These are phyloP conservation scores for Diphyllodes magnificus DNA, from an alignment of 2,113 vertebrate genomes.

Conservation along the genomic window DNA sequence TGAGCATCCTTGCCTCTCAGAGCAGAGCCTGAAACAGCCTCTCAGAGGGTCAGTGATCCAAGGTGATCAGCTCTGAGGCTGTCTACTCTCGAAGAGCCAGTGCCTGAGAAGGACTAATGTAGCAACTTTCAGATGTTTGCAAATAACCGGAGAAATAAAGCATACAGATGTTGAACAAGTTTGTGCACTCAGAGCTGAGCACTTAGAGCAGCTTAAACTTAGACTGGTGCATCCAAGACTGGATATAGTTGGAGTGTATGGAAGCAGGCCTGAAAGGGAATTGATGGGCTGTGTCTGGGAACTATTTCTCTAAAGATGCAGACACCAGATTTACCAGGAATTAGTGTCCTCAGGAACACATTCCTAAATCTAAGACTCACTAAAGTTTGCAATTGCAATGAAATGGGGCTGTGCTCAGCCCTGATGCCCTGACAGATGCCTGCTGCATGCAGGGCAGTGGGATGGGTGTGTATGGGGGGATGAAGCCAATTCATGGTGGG, in stretches of 20 bases:
- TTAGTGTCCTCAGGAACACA: not conserved
- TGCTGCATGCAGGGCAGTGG: not conserved
- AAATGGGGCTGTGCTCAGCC: not conserved
- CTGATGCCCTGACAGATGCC: not conserved
- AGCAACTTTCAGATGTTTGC: not conserved
- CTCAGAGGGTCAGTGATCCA: not conserved
- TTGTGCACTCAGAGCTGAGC: not conserved
- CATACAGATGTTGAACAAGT: not conserved
- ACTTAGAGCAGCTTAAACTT: not conserved
- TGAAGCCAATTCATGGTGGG: fast-evolving
- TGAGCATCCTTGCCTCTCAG: fast-evolving
- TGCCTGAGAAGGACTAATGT: not conserved
- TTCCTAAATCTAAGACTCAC: not conserved
- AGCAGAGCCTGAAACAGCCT: not conserved
- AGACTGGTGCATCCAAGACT: too few species aligned
- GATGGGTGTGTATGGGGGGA: fast-evolving
- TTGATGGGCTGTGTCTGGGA: not conserved
- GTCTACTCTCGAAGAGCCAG: fast-evolving
- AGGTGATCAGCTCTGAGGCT: fast-evolving
- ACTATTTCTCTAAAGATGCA: not conserved
- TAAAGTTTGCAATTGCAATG: fast-evolving
- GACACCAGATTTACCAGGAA: not conserved
- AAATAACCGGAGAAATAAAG: not conserved
- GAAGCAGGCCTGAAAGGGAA: not conserved
- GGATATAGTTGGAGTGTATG: fast-evolving